These are phyloP conservation scores for Drosophila ogumai DNA, from an alignment of 1,140 invertebrate genomes.

Conservation along the genomic window DNA sequence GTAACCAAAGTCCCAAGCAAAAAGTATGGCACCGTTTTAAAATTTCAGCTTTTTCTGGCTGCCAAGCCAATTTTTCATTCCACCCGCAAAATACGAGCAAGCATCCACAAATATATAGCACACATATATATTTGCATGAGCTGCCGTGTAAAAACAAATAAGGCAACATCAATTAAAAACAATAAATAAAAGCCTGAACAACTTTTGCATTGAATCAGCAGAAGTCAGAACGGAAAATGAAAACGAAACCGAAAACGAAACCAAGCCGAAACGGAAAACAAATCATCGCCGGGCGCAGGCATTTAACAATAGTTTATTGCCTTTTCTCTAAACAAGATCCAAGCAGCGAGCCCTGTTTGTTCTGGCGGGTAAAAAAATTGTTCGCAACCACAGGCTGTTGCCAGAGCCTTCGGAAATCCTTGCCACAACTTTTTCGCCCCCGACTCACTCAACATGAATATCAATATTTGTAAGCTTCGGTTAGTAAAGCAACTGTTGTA, in stretches of 20 bases:
- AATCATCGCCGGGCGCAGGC: constrained; percentile 28
- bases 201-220: constrained; percentile 42
- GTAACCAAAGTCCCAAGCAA: not conserved
- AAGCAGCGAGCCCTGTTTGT: constrained; percentile 5
- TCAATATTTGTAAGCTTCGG: constrained; percentile 74
- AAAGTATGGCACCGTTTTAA: constrained; percentile 8
- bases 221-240: constrained; percentile 11
- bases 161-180: constrained; percentile 49
- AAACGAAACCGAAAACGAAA: constrained; percentile 24
- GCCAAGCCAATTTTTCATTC: constrained; percentile 19
- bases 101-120: constrained; percentile 1
- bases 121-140: not conserved
- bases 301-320: constrained; percentile 61
- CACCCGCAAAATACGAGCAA: not conserved
- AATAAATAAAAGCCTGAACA: constrained; percentile 46
- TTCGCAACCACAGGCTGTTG: constrained; percentile 58
- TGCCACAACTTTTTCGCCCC: constrained; percentile 35
- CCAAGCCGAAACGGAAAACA: constrained; percentile 34
- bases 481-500: constrained; percentile 67
- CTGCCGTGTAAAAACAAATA: constrained; percentile 38
- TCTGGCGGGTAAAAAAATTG: constrained; percentile 15
- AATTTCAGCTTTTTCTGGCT: constrained; percentile 18
- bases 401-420: constrained; percentile 21
- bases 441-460: constrained; percentile 39
- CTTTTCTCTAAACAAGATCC: constrained; percentile 45